Evolutionary conservation across 2,797 vertebrate species (phyloP), one percentile per base, ranked within the genome.

Genomic region (Varecia variegata): DNA sequence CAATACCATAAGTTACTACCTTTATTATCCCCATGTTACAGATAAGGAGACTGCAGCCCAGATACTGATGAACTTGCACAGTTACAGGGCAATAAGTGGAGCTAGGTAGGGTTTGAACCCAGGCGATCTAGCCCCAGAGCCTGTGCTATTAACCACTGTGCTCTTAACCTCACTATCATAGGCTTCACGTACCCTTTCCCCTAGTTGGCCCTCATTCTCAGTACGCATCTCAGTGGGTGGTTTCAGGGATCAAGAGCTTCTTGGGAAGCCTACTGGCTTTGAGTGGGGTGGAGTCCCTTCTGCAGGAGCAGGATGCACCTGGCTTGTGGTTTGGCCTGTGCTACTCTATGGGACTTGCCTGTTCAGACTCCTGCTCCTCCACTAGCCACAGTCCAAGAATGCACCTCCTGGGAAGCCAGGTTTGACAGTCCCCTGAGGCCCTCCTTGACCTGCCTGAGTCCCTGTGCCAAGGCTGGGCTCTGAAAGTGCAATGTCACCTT

Each of bases 401-500:
- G 20, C 1, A 40, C 10, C 43, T 89, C 50, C 25, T 77, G 43
- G 32, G 40, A 95, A 89, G 65, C 8, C 14, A 1, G 45, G 12
- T 47, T 60, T 60, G 18, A 56, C 18, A 38, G 11, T 73, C 32
- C 47, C 68, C 50, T 4, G 15, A 14, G 50, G 43, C 23, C 13
- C n/a, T 92, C 54, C 50, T 20, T 80, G 5, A 96, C 17, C 32
- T 93, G 81, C 62, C 23, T 65, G 45, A n/a, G 17, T 52, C 7
- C 25, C 14, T 0, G n/a, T 52, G 70, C 86, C 82, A 95, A 92
- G 30, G n/a, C 2, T 76, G 50, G 67, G 58, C 30, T 83, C 89
- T 50, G 15, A 95, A 93, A 96, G 52, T 89, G 85, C 90, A 93
- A 3, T 74, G 79, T 95, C 47, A 84, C 65, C 82, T 96, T 88